Evolutionary conservation across 2,797 vertebrate species (phyloP).

Genomic region (Coilia nasus): DNA sequence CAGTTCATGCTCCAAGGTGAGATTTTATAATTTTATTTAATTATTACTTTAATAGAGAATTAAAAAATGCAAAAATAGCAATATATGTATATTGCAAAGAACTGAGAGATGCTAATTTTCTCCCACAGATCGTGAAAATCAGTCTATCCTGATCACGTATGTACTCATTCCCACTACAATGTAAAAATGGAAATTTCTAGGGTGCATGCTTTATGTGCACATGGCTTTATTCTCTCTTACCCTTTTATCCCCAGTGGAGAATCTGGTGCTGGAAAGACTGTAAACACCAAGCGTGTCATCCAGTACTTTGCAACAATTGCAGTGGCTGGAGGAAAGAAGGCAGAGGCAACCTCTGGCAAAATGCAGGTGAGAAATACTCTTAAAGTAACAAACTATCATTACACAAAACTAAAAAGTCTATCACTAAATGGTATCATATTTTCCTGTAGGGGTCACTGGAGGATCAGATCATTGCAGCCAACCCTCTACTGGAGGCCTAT

Average conservation of each 20-base stretch:
- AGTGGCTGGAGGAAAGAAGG: constrained; percentile 72
- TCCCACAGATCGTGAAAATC: constrained; percentile 85
- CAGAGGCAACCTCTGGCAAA: constrained; percentile 64
- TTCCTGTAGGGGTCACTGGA: constrained; percentile 80
- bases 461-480: constrained; percentile 81
- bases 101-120: not conserved
- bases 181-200: not conserved
- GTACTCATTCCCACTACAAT: constrained; percentile 39
- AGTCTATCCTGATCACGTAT: constrained; percentile 93
- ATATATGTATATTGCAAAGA: not conserved
- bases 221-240: constrained; percentile 12
- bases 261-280: constrained; percentile 90
- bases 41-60: not conserved
- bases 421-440: not conserved
- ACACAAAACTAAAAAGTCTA: too few species aligned
- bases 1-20: constrained; percentile 90
- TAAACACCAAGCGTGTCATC: constrained; percentile 91
- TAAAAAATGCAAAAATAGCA: not conserved
- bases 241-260: constrained; percentile 75
- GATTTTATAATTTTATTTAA: not conserved
- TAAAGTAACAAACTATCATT: too few species aligned
- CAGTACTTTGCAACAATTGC: constrained; percentile 91
- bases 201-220: too few species aligned
- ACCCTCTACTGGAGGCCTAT: constrained; percentile 87
- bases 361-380: constrained; percentile 69